phyloP scores from a whole-genome alignment of 1,140 invertebrate genomes.

The Maconellicoccus hirsutus region DNA sequence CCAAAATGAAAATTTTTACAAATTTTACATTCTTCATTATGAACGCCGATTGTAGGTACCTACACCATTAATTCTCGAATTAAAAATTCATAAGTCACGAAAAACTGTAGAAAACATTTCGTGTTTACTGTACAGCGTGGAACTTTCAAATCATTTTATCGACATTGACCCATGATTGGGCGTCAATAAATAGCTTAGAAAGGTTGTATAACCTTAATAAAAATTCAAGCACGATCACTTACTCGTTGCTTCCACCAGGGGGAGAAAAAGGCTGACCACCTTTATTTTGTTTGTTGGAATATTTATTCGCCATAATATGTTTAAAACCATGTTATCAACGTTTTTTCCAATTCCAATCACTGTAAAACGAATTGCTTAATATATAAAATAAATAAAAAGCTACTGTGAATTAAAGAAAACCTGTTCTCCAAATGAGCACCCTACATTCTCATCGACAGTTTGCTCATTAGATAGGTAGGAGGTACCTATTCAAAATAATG shows the following conservation, averaged over 20 bases:
- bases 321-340: not conserved
- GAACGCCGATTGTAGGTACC: too few relatives aligned
- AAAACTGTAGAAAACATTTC: not conserved
- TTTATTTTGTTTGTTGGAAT: not conserved
- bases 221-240: not conserved
- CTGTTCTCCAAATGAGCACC: too few relatives aligned
- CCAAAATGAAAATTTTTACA: too few relatives aligned
- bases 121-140: not conserved
- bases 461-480: too few relatives aligned
- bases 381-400: too few relatives aligned
- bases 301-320: not conserved
- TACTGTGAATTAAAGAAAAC: too few relatives aligned
- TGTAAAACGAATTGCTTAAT: too few relatives aligned
- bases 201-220: not conserved
- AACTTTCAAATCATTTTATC: not conserved
- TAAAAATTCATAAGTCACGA: too few relatives aligned
- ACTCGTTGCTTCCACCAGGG: conserved; percentile 6
- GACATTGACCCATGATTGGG: not conserved
- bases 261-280: not conserved
- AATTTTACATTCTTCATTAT: too few relatives aligned
- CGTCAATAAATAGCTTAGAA: not conserved
- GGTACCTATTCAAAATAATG: too few relatives aligned
- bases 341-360: not conserved
- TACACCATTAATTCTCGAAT: too few relatives aligned
- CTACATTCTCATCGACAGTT: too few relatives aligned